These are phyloP conservation scores for Drosophila longiperda DNA, from an alignment of 2,888 invertebrate species.

Conservation along the genomic window DNA sequence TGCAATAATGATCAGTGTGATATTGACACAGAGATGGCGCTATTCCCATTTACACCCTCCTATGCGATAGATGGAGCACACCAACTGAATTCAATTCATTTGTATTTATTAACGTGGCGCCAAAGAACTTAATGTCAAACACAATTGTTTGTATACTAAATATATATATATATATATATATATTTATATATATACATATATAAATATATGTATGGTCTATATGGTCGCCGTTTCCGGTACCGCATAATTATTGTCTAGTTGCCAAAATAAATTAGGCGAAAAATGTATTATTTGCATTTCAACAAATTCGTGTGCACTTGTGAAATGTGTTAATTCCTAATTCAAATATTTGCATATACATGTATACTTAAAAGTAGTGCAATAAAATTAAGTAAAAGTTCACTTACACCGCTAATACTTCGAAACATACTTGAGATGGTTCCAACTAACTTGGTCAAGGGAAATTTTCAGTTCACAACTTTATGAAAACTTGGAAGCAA, in stretches of 20 bases:
- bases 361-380: background rate
- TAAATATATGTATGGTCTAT: constrained; percentile 2
- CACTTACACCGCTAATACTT: background rate
- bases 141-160: background rate
- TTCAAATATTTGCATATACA: background rate
- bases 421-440: background rate
- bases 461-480: background rate
- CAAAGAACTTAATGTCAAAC: background rate
- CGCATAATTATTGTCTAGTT: constrained; percentile 59
- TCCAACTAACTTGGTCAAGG: background rate
- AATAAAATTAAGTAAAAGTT: background rate
- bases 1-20: background rate
- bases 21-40: background rate
- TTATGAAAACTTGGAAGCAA: background rate
- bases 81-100: background rate
- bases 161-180: background rate
- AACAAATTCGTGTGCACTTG: constrained; percentile 38
- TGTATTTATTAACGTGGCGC: background rate
- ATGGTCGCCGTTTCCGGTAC: constrained; percentile 24
- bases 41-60: background rate
- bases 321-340: constrained; percentile 26
- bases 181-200: background rate
- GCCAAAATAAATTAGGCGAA: constrained; percentile 51
- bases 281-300: constrained; percentile 31
- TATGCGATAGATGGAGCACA: background rate